Evolutionary conservation across 2,797 vertebrate genomes (phyloP), one percentile per base, ranked within the genome.

Genomic region (Lacerta agilis): DNA sequence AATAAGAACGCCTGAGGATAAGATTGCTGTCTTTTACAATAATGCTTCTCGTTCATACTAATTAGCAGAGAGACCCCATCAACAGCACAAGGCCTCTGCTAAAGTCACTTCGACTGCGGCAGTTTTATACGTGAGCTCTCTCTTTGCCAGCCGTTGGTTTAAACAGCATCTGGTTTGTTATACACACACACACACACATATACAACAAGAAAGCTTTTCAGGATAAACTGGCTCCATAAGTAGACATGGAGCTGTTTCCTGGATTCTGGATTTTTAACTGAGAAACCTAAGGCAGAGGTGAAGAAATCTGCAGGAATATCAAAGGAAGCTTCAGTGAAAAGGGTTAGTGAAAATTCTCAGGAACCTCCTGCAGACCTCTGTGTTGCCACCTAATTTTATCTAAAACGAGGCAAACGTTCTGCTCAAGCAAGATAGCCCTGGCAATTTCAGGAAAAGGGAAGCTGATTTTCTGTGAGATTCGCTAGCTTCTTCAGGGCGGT

Each of bases 1-100:
- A 73, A 27, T 61, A 94, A 89, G 71, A 91, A 78, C 9, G 90
- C 90, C 86, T 93, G 13, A 1, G 94, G 91, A 89, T 43, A 91
- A 91, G 93, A 94, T 38, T 61, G 86, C 72, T 77, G 76, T 91
- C 43, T 90, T 85, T 92, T 88, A 45, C 29, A 81, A 93, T 94
- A 94, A 95, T 79, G 71, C 38, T 55, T 36, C 64, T 85, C 83
- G 69, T 92, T 85, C 92, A 89, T 92, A 94, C 92, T 95, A 89
- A 81, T 0, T 13, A 91, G 88, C 86, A 92, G 73, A 79, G 76
- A 86, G 49, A 33, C 58, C 29, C 83, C 86, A 86, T 87, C 85
- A 71, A 86, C 29, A 90, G n/a, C 38, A n/a, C 79, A 81, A 38
- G 23, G 76, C 27, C 38, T 87, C 90, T 82, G 89, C 90, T 93